Evolutionary conservation across 2,113 vertebrate genomes (phyloP).

Genomic region (Sinocyclocheilus maitianheensis): DNA sequence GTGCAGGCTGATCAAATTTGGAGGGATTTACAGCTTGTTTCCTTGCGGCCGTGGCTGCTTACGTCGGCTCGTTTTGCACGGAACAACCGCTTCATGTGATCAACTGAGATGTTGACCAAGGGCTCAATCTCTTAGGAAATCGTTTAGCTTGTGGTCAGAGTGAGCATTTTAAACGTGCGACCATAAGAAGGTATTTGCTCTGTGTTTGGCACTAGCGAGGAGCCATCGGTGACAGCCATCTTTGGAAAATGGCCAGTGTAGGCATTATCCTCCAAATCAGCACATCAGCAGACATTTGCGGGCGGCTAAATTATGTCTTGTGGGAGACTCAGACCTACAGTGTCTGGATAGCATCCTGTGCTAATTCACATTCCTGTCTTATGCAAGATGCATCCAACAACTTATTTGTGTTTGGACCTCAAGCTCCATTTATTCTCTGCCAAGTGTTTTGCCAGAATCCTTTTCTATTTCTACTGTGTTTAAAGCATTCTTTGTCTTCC

Average conservation of each 20-base stretch:
- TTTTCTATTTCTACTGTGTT: constrained; percentile 20
- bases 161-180: constrained; percentile 58
- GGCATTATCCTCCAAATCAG: constrained; percentile 37
- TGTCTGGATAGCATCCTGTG: neutral
- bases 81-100: constrained; percentile 61
- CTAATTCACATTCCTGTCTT: neutral
- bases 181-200: constrained; percentile 50
- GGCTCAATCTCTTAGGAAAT: constrained; percentile 64
- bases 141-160: constrained; percentile 57
- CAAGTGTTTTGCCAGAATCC: constrained; percentile 8
- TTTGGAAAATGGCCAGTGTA: constrained; percentile 42
- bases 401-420: constrained; percentile 8
- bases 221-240: constrained; percentile 51
- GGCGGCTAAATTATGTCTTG: constrained; percentile 21
- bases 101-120: constrained; percentile 70
- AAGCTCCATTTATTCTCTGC: neutral
- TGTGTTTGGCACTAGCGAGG: constrained; percentile 40
- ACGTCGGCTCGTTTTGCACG: constrained; percentile 57
- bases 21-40: constrained; percentile 72
- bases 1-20: constrained; percentile 72
- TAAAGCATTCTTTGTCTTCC: constrained; percentile 24
- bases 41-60: constrained; percentile 57
- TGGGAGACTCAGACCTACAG: neutral
- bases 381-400: neutral
- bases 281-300: constrained; percentile 23